Base-by-base conservation (phyloP, 2,113 vertebrate genomes). In the Periophthalmodon schlosseri region DNA sequence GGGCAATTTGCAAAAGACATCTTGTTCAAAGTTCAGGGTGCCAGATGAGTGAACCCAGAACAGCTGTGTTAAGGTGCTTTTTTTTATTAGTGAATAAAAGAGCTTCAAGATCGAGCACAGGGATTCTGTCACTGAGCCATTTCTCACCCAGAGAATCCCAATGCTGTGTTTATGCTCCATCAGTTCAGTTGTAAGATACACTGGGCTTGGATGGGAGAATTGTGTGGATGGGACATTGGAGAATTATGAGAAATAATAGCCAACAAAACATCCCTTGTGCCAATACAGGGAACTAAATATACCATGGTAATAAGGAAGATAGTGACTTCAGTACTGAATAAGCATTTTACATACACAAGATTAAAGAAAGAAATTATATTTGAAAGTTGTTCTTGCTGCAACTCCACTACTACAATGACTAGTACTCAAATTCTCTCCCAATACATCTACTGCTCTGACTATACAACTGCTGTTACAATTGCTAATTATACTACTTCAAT, bases 161-260 rank as follows among this genome's bases (percentile, higher is more conserved):
- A 69, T 54, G 33, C 72, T 77, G 28, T 80, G 73, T 87, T 44
- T 44, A 44, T 39, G 36, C 36, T 39, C 5, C 36, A 82, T 73
- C 77, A 83, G 76, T 89, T 88, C 74, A 78, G 72, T 52, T 66
- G 18, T 46, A 81, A 74, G 24, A 76, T 73, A 82, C 49, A 75
- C 79, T 79, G 64, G 46, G 77, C 79, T 76, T 72, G 54, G 72
- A 10, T 44, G 39, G 39, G 39, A 44, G 39, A 44, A 81, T 82
- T 63, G 47, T 49, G 70, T 72, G 82, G 86, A 81, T 69, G 76
- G 71, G 36, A 39, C 36, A 81, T 58, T 65, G 70, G 68, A 78
- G 56, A 69, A 52, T 72, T 75, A 70, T 76, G 58, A 58, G 65
- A 68, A 80, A 80, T 58, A 74, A 69, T 80, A 56, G 50, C 69